Percentiles rank a stretch among this genome's conserved stretches.
These are phyloP conservation scores for Brachynemurus nebulosus DNA, from an alignment of 2,888 invertebrate species.

Conservation along the genomic window DNA sequence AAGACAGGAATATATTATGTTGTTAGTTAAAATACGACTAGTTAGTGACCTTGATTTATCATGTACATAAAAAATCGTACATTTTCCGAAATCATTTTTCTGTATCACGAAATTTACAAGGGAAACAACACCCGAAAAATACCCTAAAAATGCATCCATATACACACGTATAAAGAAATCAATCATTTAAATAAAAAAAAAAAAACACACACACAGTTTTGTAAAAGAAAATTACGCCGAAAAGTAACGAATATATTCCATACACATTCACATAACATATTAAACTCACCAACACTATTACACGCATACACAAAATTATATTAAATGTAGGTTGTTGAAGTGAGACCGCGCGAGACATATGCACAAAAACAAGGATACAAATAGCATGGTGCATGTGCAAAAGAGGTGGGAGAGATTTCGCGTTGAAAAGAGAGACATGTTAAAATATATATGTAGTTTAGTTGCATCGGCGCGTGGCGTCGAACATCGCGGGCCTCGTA, in stretches of 20 bases:
- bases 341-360: conserved; percentile 7
- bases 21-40: too few relatives aligned
- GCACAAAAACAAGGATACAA: conserved; percentile 18
- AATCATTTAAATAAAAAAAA: too few relatives aligned
- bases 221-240: conserved; percentile 2
- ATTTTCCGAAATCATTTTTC: too few relatives aligned
- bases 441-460: conserved; percentile 16
- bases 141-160: too few relatives aligned
- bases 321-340: neutral
- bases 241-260: neutral
- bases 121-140: too few relatives aligned
- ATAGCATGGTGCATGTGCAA: conserved; percentile 22
- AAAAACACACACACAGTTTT: too few relatives aligned
- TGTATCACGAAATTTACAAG: too few relatives aligned
- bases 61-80: too few relatives aligned
- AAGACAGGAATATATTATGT: too few relatives aligned
- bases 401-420: conserved; percentile 22
- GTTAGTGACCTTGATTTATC: too few relatives aligned
- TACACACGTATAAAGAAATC: too few relatives aligned
- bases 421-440: conserved; percentile 27
- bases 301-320: neutral
- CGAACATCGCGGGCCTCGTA: conserved; percentile 18
- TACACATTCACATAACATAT: neutral
- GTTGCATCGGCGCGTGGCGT: conserved; percentile 30
- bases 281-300: neutral